Conservation (phyloP, 2,888 invertebrate species). For the Polietes domitor region DNA sequence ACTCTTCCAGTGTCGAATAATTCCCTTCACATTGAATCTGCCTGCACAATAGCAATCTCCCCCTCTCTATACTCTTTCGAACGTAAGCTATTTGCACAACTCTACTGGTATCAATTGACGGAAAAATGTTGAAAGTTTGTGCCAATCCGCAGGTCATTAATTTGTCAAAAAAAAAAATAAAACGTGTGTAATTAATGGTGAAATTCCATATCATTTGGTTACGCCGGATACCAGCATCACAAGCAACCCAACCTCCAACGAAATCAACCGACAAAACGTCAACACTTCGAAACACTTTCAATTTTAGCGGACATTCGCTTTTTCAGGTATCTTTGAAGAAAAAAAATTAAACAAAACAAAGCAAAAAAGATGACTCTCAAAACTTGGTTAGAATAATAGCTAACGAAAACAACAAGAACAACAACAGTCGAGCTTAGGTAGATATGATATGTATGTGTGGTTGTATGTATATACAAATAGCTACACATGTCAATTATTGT, state of each 20-base stretch:
- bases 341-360: not conserved
- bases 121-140: not conserved
- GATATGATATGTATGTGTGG: not conserved
- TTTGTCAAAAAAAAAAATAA: too few species aligned
- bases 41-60: too few species aligned
- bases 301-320: constrained; percentile 2
- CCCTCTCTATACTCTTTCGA: too few species aligned
- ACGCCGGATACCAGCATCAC: not conserved
- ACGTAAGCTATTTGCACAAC: too few species aligned
- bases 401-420: not conserved
- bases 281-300: not conserved
- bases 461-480: not conserved
- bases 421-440: not conserved
- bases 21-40: too few species aligned
- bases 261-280: not conserved
- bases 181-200: too few species aligned
- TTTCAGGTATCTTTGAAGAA: not conserved
- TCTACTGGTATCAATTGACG: too few species aligned
- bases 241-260: not conserved
- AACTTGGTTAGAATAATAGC: not conserved
- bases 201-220: too few species aligned
- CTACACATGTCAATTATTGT: not conserved
- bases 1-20: too few species aligned
- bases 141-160: not conserved
- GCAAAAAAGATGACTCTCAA: not conserved